Evolutionary conservation across 2,888 invertebrate species (phyloP), one percentile per base, ranked within the genome.

Genomic region (Agrilus biguttatus): DNA sequence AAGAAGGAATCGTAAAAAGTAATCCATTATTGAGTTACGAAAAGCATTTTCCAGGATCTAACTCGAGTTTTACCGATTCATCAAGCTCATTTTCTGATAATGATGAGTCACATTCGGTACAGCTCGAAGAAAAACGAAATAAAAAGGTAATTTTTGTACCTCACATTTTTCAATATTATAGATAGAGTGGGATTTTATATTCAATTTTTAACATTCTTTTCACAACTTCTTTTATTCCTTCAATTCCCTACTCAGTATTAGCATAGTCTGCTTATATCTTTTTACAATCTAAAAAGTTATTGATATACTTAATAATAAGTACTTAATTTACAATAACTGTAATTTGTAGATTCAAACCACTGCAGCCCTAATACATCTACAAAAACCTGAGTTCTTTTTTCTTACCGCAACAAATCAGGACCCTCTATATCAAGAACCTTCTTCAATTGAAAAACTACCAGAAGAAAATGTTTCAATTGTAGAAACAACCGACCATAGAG

Each of bases 401-500:
- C 39, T 38, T 23, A 35, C 39, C 14, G 51, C 41, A 37, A 33
- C 14, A 35, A 36, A 51, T 10, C 32, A 43, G 28, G 46, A 46
- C 35, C 36, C 56, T 61, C 58, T 56, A 63, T 55, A 48, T 43
- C 62, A 43, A 44, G 52, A 52, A 42, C 55, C 55, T 3, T 42
- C 47, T 14, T 43, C 70, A 17, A 77, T 77, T 14, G 87, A 88
- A 65, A 72, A 82, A 47, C 69, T 86, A 35, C 88, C 88, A 2
- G 83, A 85, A 56, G 88, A 86, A 61, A 85, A 88, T 59, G 87
- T 88, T 8, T 81, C 87, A 2, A 86, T 88, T 44, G 79, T 86
- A 8, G 88, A 88, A 65, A 87, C 87, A 5, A 73, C 80, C 48
- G 83, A 83, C 47, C 67, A 68, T 45, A 62, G 72, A 39, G 75